phyloP scores from a whole-genome alignment of 2,113 vertebrate genomes.

The Euleptes europaea region DNA sequence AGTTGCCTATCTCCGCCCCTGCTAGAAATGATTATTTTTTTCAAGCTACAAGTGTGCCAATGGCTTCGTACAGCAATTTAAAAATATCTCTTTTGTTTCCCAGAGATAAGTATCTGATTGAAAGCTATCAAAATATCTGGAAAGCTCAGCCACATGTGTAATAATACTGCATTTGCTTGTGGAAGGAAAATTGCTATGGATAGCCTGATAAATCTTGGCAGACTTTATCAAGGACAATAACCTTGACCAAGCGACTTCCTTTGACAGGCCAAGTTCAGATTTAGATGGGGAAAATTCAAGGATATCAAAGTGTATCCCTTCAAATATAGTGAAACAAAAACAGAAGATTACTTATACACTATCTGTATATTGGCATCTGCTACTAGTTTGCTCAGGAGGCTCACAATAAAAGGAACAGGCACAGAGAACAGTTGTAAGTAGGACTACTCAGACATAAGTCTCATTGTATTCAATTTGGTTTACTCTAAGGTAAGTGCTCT shows the following conservation, averaged over 20 bases:
- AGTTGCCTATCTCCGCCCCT: background rate
- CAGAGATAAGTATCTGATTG: slow-evolving; percentile 41
- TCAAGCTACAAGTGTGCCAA: slow-evolving; percentile 4
- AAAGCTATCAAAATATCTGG: slow-evolving; percentile 50
- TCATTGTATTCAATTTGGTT: too few species aligned
- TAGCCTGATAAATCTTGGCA: slow-evolving; percentile 40
- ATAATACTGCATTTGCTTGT: slow-evolving; percentile 28
- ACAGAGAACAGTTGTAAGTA: background rate
- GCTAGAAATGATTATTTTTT: slow-evolving; percentile 44
- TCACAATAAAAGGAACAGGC: background rate
- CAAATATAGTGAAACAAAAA: slow-evolving; percentile 28
- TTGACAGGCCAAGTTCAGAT: slow-evolving; percentile 20
- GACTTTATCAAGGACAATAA: slow-evolving; percentile 40
- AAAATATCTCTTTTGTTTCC: slow-evolving; percentile 47
- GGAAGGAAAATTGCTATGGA: slow-evolving; percentile 34
- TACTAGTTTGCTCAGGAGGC: background rate
- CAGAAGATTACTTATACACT: background rate
- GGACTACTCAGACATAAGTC: too few species aligned
- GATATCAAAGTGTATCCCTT: slow-evolving; percentile 1
- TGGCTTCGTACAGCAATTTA: background rate
- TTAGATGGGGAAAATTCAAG: slow-evolving; percentile 6
- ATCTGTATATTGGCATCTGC: background rate
- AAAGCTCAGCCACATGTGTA: slow-evolving; percentile 25
- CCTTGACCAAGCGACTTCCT: slow-evolving; percentile 31
- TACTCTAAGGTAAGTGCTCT: too few species aligned